Conservation (phyloP, 2,888 invertebrate genomes). For the Drosophila histrio region DNA sequence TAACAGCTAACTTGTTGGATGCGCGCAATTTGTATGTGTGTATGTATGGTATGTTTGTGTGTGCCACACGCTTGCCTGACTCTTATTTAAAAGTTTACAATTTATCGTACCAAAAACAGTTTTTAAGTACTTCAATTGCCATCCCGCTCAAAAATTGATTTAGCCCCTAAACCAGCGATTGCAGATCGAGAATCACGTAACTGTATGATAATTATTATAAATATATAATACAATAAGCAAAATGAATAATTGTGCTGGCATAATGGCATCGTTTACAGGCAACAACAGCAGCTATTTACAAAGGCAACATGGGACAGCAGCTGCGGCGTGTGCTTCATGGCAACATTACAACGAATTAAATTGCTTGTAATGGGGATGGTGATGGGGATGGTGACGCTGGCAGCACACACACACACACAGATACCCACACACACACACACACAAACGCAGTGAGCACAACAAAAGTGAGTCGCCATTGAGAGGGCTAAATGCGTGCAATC, state of each 20-base stretch:
- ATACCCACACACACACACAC: slow-evolving; percentile 11
- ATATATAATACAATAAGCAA: slow-evolving; percentile 26
- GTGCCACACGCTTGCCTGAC: slow-evolving; percentile 35
- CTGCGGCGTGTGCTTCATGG: slow-evolving; percentile 56
- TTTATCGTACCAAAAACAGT: slow-evolving; percentile 17
- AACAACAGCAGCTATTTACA: slow-evolving; percentile 24
- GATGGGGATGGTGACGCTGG: slow-evolving; percentile 23
- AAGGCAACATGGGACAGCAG: slow-evolving; percentile 38
- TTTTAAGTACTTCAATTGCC: slow-evolving; percentile 21
- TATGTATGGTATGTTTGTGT: background rate
- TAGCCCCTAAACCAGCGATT: slow-evolving; percentile 19
- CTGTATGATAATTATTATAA: slow-evolving; percentile 25
- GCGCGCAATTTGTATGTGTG: slow-evolving; percentile 24
- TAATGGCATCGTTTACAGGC: slow-evolving; percentile 78
- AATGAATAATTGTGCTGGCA: slow-evolving; percentile 65
- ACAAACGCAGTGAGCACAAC: background rate
- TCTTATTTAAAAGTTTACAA: slow-evolving; percentile 33
- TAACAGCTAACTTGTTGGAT: slow-evolving; percentile 72
- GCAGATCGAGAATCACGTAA: slow-evolving; percentile 7
- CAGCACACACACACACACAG: slow-evolving; percentile 29
- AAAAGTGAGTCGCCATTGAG: slow-evolving; percentile 47
- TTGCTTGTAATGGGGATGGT: slow-evolving; percentile 79
- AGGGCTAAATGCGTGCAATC: slow-evolving; percentile 75
- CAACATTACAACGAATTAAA: slow-evolving; percentile 81
- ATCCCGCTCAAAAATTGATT: slow-evolving; percentile 24